Conservation (phyloP, 2,888 invertebrate genomes). For the Ochropacha duplaris region DNA sequence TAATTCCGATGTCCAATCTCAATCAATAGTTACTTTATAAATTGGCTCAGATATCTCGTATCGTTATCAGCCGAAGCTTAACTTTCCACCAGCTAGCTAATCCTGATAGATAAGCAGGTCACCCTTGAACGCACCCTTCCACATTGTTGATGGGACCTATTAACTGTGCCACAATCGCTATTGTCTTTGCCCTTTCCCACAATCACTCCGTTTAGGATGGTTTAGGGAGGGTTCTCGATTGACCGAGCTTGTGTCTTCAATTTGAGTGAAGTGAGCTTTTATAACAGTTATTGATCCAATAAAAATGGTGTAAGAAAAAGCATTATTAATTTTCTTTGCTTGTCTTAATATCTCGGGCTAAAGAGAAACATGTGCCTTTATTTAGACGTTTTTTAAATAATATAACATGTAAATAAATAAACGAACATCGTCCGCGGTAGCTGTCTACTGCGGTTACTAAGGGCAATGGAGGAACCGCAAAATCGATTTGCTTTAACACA, state of each 20-base stretch:
- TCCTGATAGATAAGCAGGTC: constrained; percentile 61
- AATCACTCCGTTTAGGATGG: constrained; percentile 47
- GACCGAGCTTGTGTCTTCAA: background rate
- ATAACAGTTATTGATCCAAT: background rate
- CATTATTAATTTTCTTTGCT: no score
- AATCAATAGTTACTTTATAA: constrained; percentile 12
- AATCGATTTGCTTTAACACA: constrained; percentile 14
- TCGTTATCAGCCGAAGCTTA: constrained; percentile 35
- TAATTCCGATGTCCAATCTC: constrained; percentile 14
- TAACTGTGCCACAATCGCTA: constrained; percentile 75
- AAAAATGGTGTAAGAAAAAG: no score
- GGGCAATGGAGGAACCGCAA: constrained; percentile 21
- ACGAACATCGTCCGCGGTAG: background rate
- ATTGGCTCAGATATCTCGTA: constrained; percentile 25
- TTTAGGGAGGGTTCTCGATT: constrained; percentile 25
- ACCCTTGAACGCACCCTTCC: constrained; percentile 30
- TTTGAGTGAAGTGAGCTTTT: background rate
- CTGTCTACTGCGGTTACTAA: constrained; percentile 8
- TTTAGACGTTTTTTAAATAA: no score
- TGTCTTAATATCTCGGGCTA: no score
- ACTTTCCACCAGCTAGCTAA: constrained; percentile 49
- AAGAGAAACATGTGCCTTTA: no score
- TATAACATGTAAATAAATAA: background rate
- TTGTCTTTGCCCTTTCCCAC: constrained; percentile 80
- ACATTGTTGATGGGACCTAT: constrained; percentile 68